phyloP scores from a whole-genome alignment of 2,888 invertebrate genomes.

The Nudaria mundana region DNA sequence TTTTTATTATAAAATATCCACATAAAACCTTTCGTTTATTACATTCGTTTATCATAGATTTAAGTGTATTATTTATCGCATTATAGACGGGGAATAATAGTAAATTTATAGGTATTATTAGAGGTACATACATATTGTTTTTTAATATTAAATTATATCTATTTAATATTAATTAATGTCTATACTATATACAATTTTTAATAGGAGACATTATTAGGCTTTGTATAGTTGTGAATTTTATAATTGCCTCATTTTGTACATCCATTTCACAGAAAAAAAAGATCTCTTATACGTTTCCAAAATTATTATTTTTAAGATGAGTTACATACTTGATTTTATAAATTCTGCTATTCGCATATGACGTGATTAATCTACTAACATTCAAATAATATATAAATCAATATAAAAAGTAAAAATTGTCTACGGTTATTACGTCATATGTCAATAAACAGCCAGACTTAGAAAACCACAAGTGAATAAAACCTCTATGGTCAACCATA shows the following conservation, averaged over 20 bases:
- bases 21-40: conserved; percentile 21
- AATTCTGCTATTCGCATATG: conserved; percentile 26
- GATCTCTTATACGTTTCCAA: conserved; percentile 66
- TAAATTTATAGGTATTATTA: conserved; percentile 55
- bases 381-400: conserved; percentile 3
- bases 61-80: conserved; percentile 45
- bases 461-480: conserved; percentile 45
- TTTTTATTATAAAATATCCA: conserved; percentile 22
- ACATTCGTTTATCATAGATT: conserved; percentile 25
- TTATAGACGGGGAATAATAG: conserved; percentile 51
- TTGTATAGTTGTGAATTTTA: conserved; percentile 51
- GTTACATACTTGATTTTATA: conserved; percentile 36
- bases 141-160: conserved; percentile 46
- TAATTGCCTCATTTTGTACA: conserved; percentile 41
- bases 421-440: conserved; percentile 18
- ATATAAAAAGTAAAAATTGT: conserved; percentile 1
- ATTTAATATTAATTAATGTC: conserved; percentile 45
- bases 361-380: conserved; percentile 18
- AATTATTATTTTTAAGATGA: conserved; percentile 48
- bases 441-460: conserved; percentile 26
- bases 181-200: conserved; percentile 48
- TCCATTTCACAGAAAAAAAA: conserved; percentile 52
- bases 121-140: conserved; percentile 58
- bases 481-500: conserved; percentile 72
- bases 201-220: conserved; percentile 45